These are phyloP conservation scores for Acleris laterana DNA, from an alignment of 2,888 invertebrate genomes.

Conservation along the genomic window DNA sequence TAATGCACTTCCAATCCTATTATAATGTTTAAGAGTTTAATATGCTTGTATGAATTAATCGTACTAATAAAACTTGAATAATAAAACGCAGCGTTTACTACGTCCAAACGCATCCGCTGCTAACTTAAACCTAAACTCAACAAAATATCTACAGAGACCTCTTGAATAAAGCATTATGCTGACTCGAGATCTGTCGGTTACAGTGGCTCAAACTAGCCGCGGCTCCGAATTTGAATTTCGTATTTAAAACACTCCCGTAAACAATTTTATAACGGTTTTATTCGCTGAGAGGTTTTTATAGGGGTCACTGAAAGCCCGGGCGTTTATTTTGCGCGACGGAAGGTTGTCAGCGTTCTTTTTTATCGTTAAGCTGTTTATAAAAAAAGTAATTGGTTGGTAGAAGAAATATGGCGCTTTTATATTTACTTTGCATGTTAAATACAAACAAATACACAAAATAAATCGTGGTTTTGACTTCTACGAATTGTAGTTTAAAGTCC, in stretches of 20 bases:
- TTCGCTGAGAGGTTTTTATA: slow-evolving; percentile 10
- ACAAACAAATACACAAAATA: too few relatives aligned
- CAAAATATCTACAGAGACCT: slow-evolving; percentile 21
- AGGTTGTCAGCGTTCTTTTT: not conserved
- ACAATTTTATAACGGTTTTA: slow-evolving; percentile 15
- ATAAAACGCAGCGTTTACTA: not conserved
- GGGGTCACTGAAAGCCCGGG: slow-evolving; percentile 8
- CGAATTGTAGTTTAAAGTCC: too few relatives aligned
- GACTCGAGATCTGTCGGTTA: slow-evolving; percentile 18
- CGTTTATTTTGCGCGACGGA: slow-evolving; percentile 1
- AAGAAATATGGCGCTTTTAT: not conserved
- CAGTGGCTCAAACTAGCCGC: slow-evolving; percentile 21
- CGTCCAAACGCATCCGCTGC: not conserved
- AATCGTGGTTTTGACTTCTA: too few relatives aligned
- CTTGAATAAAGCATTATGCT: slow-evolving; percentile 36
- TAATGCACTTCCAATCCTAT: too few relatives aligned
- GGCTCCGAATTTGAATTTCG: slow-evolving; percentile 19
- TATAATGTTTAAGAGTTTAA: too few relatives aligned
- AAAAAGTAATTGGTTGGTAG: not conserved
- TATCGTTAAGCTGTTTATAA: slow-evolving; percentile 1
- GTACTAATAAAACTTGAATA: too few relatives aligned
- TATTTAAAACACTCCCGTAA: slow-evolving; percentile 16
- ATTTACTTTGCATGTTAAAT: not conserved
- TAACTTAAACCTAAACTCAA: not conserved
- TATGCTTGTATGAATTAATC: too few relatives aligned